Evolutionary conservation across 2,888 invertebrate species (phyloP).

Genomic region (Caenorhabditis sp.): DNA sequence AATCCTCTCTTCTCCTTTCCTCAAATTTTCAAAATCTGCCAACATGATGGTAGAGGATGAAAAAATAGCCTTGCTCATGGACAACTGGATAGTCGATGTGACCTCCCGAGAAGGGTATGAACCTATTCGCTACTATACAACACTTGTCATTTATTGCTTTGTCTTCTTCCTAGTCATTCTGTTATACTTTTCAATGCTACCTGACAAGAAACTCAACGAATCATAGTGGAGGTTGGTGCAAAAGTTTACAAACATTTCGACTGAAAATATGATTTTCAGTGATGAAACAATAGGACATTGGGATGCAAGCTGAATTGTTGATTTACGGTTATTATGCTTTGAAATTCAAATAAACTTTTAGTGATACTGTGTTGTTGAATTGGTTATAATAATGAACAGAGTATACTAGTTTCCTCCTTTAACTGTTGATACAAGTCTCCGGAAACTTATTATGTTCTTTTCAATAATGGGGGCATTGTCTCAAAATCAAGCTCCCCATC

Average conservation of each 20-base stretch:
- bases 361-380: no score
- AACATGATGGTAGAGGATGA: constrained; percentile 38
- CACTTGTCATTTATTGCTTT: background rate
- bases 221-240: background rate
- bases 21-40: constrained; percentile 19
- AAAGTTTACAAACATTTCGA: no score
- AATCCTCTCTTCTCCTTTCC: background rate
- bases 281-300: background rate
- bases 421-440: no score
- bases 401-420: no score
- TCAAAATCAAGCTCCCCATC: no score
- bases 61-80: constrained; percentile 30
- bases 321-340: background rate
- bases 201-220: constrained; percentile 6
- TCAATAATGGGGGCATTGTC: no score
- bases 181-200: constrained; percentile 13
- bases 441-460: no score
- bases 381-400: no score
- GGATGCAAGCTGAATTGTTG: background rate
- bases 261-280: background rate
- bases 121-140: constrained; percentile 5
- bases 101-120: constrained; percentile 5
- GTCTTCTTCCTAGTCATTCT: constrained; percentile 18
- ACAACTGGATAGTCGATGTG: constrained; percentile 25
- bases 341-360: no score